A percentile compares a stretch with the other conserved stretches of the same genome.
These are phyloP conservation scores for Stegostoma tigrinum DNA, from an alignment of 2,113 vertebrate genomes.

Conservation along the genomic window DNA sequence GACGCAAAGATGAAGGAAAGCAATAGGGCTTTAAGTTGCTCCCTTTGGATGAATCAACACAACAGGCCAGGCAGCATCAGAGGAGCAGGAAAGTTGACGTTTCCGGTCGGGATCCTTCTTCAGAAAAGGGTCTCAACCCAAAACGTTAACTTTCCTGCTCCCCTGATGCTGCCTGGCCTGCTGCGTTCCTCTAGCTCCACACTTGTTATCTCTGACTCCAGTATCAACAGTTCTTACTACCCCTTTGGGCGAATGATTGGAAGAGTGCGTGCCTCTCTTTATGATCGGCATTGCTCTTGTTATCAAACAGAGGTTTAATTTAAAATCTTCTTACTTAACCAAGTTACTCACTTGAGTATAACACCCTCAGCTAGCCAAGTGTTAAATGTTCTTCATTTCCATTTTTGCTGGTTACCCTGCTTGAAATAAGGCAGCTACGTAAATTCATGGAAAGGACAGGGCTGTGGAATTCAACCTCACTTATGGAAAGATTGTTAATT, in stretches of 20 bases:
- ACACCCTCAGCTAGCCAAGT: neutral
- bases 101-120: no score
- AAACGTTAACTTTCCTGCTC: no score
- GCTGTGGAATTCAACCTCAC: neutral
- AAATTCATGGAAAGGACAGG: neutral
- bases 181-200: no score
- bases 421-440: neutral
- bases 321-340: neutral
- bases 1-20: neutral
- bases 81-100: no score
- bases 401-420: neutral
- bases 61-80: no score
- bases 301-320: neutral
- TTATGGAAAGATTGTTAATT: neutral
- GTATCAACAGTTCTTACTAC: no score
- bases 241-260: neutral
- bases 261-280: neutral
- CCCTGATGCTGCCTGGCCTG: no score
- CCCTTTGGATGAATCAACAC: neutral
- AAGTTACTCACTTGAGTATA: neutral
- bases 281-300: neutral
- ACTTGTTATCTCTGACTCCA: no score
- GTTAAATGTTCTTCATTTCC: neutral
- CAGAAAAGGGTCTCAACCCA: no score
- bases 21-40: neutral